A percentile compares a stretch with the other conserved stretches of the same genome.
phyloP scores from a whole-genome alignment of 2,113 vertebrate species.

The Illadopsis cleaveri region DNA sequence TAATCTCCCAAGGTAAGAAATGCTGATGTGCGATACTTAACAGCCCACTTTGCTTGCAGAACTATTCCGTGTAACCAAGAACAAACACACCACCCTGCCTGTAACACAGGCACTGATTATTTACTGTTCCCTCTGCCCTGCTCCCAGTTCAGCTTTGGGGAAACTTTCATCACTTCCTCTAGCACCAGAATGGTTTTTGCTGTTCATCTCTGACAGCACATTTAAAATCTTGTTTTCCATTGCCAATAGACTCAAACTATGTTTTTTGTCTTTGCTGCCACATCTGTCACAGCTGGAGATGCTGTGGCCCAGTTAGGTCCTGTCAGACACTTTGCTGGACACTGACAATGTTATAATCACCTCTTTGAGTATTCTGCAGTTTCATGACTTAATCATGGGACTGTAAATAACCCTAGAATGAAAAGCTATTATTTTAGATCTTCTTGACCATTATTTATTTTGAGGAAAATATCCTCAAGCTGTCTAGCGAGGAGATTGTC shows the following conservation, averaged over 20 bases:
- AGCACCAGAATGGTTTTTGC: background rate
- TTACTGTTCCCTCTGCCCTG: background rate
- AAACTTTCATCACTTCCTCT: background rate
- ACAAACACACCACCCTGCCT: background rate
- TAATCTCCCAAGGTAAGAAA: slow-evolving; percentile 15
- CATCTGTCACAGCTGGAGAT: slow-evolving; percentile 23
- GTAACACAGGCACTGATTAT: background rate
- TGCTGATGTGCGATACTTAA: background rate
- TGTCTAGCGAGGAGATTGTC: background rate
- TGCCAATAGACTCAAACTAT: background rate
- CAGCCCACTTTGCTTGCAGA: background rate
- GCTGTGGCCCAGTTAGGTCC: background rate
- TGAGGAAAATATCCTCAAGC: slow-evolving; percentile 22
- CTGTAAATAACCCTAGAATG: background rate
- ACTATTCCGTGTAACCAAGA: background rate
- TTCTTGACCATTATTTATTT: slow-evolving; percentile 47
- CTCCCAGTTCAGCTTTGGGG: background rate
- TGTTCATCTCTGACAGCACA: background rate
- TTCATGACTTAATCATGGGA: slow-evolving; percentile 34
- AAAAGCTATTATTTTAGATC: slow-evolving; percentile 36
- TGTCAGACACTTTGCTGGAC: background rate
- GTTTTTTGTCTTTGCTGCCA: background rate
- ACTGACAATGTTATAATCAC: background rate
- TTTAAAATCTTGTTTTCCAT: background rate
- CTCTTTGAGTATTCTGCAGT: background rate